phyloP scores from a whole-genome alignment of 2,113 vertebrate genomes.

The Ammodramus savannarum region DNA sequence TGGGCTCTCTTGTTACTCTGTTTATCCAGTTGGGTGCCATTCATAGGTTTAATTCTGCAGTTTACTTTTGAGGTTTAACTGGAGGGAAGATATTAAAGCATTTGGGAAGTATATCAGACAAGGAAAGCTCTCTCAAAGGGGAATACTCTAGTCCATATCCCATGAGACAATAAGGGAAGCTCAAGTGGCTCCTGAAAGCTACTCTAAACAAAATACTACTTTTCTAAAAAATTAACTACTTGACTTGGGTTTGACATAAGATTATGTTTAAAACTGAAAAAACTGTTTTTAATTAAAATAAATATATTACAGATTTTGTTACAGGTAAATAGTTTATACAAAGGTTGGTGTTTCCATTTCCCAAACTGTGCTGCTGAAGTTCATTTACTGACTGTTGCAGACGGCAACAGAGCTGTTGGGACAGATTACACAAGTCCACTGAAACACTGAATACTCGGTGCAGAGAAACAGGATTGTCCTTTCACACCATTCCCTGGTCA shows the following conservation, averaged over 20 bases:
- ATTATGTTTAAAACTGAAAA: neutral
- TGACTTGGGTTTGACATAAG: neutral
- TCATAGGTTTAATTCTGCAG: neutral
- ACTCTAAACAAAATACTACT: neutral
- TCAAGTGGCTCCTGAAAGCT: neutral
- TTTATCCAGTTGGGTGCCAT: neutral
- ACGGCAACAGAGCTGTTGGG: neutral
- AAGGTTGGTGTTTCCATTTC: neutral
- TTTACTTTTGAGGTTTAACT: neutral
- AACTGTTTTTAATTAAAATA: neutral
- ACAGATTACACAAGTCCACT: neutral
- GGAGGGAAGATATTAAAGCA: neutral
- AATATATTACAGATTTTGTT: neutral
- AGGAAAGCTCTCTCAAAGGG: neutral
- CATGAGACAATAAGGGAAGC: neutral
- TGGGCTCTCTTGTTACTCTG: rapidly evolving
- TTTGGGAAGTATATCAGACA: neutral
- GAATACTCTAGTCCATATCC: neutral
- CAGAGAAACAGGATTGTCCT: neutral
- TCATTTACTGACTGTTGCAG: neutral
- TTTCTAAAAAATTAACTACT: neutral
- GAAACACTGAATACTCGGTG: neutral
- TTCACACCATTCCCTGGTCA: neutral
- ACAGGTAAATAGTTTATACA: neutral
- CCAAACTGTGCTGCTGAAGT: neutral